Evolutionary conservation across 1,140 invertebrate species (phyloP).

Genomic region (Paraescarpia echinospica): DNA sequence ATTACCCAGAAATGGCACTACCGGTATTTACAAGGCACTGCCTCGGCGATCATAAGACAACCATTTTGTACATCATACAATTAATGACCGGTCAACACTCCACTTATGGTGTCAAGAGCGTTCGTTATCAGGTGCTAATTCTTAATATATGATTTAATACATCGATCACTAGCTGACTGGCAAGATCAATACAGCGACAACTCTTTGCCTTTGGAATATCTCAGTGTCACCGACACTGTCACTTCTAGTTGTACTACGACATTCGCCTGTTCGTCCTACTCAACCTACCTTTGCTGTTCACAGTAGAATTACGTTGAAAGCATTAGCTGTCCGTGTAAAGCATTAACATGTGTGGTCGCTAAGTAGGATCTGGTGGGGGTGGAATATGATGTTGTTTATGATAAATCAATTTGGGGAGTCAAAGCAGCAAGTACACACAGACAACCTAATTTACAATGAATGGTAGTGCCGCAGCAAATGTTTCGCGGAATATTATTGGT

Average conservation of each 20-base stretch:
- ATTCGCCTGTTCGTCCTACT: not conserved
- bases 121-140: not conserved
- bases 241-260: not conserved
- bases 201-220: not conserved
- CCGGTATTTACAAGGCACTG: too few species aligned
- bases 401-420: not conserved
- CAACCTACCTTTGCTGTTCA: not conserved
- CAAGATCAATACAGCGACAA: not conserved
- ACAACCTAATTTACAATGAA: constrained; percentile 6
- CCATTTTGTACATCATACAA: not conserved
- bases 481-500: not conserved
- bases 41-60: too few species aligned
- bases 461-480: not conserved
- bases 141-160: not conserved
- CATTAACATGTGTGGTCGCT: not conserved
- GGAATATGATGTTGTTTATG: not conserved
- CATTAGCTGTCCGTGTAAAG: not conserved
- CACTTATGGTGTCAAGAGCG: not conserved
- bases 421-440: not conserved
- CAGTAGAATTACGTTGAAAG: not conserved
- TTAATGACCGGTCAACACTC: too few species aligned
- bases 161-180: not conserved
- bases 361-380: not conserved
- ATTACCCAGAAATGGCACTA: too few species aligned
- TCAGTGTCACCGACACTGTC: not conserved